A percentile compares a stretch with the other conserved stretches of the same genome.
phyloP scores from a whole-genome alignment of 2,888 invertebrate species.

The Leptinotarsa tumamoca region DNA sequence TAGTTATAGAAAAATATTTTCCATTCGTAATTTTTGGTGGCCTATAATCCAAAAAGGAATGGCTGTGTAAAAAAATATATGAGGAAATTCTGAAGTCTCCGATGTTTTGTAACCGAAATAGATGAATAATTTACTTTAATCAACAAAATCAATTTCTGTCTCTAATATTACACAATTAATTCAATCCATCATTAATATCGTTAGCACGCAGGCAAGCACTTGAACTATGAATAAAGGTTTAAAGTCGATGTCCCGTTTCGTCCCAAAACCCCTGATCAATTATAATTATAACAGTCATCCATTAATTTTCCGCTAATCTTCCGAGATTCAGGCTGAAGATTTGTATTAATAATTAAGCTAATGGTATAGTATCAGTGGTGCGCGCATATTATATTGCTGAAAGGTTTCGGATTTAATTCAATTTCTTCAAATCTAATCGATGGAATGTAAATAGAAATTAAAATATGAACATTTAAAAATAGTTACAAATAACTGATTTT shows the following conservation, averaged over 20 bases:
- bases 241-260: background rate
- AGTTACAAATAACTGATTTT: no score
- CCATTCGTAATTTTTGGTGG: no score
- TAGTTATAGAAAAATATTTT: no score
- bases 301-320: conserved; percentile 17
- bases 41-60: no score
- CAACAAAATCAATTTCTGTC: background rate
- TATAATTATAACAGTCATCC: conserved; percentile 15
- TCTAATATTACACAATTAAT: background rate
- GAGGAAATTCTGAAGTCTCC: no score
- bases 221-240: conserved; percentile 3
- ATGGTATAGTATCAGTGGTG: background rate
- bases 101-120: no score
- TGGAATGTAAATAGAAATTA: background rate
- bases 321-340: conserved; percentile 10
- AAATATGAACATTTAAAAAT: no score
- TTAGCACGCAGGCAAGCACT: conserved; percentile 8
- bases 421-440: no score
- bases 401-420: background rate
- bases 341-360: conserved; percentile 5
- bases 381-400: background rate
- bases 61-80: no score
- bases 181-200: conserved; percentile 2
- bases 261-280: conserved; percentile 10
- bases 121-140: no score